Conservation (phyloP, 30 jellyfish, hydroid and myxozoan species). For the Clytia hemisphaerica region DNA sequence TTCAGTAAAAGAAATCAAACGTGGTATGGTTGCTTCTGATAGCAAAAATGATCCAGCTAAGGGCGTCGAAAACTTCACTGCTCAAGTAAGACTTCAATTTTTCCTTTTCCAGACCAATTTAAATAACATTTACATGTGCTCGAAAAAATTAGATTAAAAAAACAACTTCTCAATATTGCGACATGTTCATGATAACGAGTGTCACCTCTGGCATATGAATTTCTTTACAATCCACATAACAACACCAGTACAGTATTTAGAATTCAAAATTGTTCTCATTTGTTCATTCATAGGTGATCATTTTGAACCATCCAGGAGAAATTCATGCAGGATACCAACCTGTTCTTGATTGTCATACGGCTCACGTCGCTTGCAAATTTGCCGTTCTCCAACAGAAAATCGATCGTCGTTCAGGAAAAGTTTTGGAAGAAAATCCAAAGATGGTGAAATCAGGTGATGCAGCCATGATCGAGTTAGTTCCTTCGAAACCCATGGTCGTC, state of each 20-base stretch:
- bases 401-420: conserved; percentile 91
- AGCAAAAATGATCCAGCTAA: conserved; percentile 95
- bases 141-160: no score
- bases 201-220: no score
- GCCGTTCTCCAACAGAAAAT: conserved; percentile 60
- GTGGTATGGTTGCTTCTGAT: conserved; percentile 99
- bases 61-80: conserved; percentile 76
- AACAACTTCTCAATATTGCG: no score
- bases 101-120: no score
- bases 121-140: no score
- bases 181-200: no score
- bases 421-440: conserved; percentile 60
- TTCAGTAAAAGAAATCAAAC: conserved; percentile 85
- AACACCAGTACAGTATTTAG: background rate
- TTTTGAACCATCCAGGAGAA: conserved; percentile 97
- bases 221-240: no score
- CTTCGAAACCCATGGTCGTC: conserved; percentile 94
- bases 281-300: conserved; percentile 55
- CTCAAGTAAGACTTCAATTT: conserved; percentile 66
- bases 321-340: conserved; percentile 98
- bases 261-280: background rate
- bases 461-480: conserved; percentile 78
- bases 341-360: conserved; percentile 97
- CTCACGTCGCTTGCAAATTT: conserved; percentile 97
- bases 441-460: conserved; percentile 95